Conservation (phyloP, 2,113 vertebrate species). For the Tupaia chinensis region DNA sequence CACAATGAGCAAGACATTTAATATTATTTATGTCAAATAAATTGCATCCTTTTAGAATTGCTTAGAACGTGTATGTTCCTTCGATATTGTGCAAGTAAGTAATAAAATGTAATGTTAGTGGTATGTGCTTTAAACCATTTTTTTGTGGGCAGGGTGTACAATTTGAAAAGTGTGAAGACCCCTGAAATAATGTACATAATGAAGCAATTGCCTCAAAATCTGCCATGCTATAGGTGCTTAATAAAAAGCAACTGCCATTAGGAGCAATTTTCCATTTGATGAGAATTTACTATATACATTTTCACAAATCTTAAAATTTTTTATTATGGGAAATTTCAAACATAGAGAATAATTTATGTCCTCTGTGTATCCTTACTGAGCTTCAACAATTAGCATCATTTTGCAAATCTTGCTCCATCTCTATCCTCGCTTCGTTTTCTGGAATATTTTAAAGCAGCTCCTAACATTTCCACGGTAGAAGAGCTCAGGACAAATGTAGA, state of each 20-base stretch:
- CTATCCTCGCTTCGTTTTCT: background rate
- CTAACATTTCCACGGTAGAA: background rate
- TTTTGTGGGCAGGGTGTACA: background rate
- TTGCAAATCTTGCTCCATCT: background rate
- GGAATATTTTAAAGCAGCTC: background rate
- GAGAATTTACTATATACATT: background rate
- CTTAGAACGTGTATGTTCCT: background rate
- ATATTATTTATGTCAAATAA: slow-evolving; percentile 41
- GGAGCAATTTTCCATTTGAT: background rate
- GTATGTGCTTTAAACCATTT: background rate
- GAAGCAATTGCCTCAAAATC: background rate
- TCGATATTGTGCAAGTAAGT: background rate
- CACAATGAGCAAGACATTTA: slow-evolving; percentile 46
- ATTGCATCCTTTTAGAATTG: slow-evolving; percentile 29
- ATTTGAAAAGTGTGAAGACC: background rate
- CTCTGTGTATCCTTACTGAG: background rate
- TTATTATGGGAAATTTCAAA: slow-evolving; percentile 50
- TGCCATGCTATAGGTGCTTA: background rate
- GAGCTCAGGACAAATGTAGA: background rate
- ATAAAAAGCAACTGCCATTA: background rate
- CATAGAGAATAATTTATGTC: background rate
- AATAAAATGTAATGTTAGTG: background rate
- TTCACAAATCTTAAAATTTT: slow-evolving; percentile 3
- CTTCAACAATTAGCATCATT: background rate
- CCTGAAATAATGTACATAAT: background rate